Base-by-base conservation (phyloP, 2,113 vertebrate genomes). In the Felis chaus region DNA sequence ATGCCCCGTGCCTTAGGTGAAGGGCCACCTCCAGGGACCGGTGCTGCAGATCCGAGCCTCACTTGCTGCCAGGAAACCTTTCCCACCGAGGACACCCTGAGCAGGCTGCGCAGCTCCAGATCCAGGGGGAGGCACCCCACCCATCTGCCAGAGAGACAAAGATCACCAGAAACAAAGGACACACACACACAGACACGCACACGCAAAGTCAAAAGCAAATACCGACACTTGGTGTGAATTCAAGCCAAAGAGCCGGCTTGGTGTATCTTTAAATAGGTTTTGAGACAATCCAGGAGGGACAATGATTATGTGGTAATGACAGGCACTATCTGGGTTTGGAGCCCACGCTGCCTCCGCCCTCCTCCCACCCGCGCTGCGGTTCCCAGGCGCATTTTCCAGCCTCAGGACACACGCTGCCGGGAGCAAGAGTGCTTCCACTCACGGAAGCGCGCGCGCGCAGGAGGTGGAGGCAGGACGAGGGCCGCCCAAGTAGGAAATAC, bases 101-200 rank as follows among this genome's bases (percentile, higher is more conserved):
- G 85, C 94, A 95, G 65, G 97, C 71, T 33, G 92, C 69, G 78
- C 66, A 96, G 95, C 97, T 97, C 97, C 89, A 96, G 92, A 96
- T 98, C 96, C 83, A 33, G 83, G 97, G 95, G 98, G 95, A 94
- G 79, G 79, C 95, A 96, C 98, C 98, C 98, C 98, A 98, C 98
- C 98, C 98, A 98, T 98, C 97, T 97, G 97, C 97, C 94, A 97
- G 95, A 92, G 89, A 99, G 97, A 99, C 98, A 99, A 99, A 97
- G 98, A 98, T 99, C 97, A 98, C 98, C 89, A 97, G 98, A 98
- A 99, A 99, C 99, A 99, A 99, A 99, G 98, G 97, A 98, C 88
- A 82, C 84, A 94, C 97, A 71, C 63, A 83, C 73, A 96, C 93
- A 96, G 97, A 96, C 76, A 65, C 41, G 91, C 87, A 97, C 68